Percentiles rank a stretch among this genome's conserved stretches.
Evolutionary conservation across 2,888 invertebrate genomes (phyloP).

Genomic region (Caenorhabditis becei): DNA sequence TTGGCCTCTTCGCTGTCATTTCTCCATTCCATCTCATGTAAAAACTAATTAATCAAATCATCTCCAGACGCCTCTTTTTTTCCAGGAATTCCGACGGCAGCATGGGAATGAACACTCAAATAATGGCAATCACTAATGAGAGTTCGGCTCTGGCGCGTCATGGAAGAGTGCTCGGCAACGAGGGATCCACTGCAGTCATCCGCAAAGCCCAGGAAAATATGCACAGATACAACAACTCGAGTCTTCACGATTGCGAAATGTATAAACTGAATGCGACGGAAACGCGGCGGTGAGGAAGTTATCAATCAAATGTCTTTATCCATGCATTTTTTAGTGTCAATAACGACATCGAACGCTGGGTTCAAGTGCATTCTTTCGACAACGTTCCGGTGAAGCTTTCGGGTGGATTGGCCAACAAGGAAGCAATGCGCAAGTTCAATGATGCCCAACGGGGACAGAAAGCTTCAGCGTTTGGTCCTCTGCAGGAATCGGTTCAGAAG

Average conservation of each 20-base stretch:
- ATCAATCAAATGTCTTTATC: not conserved
- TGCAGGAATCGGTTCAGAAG: conserved; percentile 6
- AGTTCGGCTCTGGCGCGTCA: conserved; percentile 12
- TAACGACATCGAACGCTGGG: conserved; percentile 74
- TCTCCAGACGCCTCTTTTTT: not conserved
- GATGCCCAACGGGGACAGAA: conserved; percentile 11
- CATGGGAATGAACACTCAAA: not conserved
- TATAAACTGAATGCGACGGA: conserved; percentile 64
- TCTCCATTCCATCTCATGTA: conserved; percentile 37
- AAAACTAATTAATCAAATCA: not conserved
- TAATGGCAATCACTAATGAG: conserved; percentile 20
- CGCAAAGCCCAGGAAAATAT: conserved; percentile 1
- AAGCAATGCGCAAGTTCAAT: conserved; percentile 52
- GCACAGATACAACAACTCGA: not conserved
- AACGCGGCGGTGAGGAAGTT: conserved; percentile 42
- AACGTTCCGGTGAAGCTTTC: conserved; percentile 38
- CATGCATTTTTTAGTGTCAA: conserved; percentile 69
- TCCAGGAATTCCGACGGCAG: not conserved
- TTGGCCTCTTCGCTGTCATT: conserved; percentile 60
- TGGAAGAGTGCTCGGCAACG: conserved; percentile 14
- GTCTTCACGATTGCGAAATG: conserved; percentile 37
- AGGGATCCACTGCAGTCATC: conserved; percentile 2
- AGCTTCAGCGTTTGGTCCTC: conserved; percentile 13
- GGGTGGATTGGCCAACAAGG: conserved; percentile 47
- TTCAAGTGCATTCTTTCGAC: conserved; percentile 70